phyloP scores from a whole-genome alignment of 2,888 invertebrate species.

The Cremastinae sp. region DNA sequence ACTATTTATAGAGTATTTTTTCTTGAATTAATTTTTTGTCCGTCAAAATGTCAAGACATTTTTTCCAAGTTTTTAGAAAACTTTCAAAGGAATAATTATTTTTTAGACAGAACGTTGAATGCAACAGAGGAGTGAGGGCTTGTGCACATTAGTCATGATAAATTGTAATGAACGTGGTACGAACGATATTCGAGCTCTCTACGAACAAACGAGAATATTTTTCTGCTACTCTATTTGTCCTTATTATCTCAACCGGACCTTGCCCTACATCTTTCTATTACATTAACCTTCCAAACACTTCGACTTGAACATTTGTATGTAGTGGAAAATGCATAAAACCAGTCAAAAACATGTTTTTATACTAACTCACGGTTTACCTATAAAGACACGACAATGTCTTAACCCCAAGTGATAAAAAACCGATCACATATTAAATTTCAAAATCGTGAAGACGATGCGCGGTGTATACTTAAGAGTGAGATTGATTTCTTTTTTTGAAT shows the following conservation, averaged over 20 bases:
- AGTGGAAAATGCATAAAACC: constrained; percentile 1
- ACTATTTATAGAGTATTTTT: no score
- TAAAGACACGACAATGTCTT: no score
- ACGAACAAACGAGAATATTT: constrained; percentile 46
- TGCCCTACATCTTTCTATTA: constrained; percentile 55
- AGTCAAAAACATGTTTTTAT: not conserved
- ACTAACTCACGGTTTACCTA: no score
- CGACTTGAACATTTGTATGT: constrained; percentile 31
- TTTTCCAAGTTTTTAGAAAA: no score
- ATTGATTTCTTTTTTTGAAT: no score
- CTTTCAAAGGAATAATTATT: constrained; percentile 1
- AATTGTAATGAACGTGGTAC: constrained; percentile 57
- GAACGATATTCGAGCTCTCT: constrained; percentile 42
- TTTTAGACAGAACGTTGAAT: not conserved
- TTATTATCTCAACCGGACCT: constrained; percentile 43
- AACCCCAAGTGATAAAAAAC: no score
- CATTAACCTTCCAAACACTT: constrained; percentile 30
- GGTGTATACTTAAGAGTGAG: no score
- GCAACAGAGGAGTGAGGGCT: constrained; percentile 19
- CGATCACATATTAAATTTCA: no score
- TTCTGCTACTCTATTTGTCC: constrained; percentile 1
- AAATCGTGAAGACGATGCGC: no score
- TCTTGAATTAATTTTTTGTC: no score
- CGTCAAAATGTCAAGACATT: no score
- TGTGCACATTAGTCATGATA: constrained; percentile 58